Conservation (phyloP, 1,140 invertebrate species). For the Lepeophtheirus salmonis region DNA sequence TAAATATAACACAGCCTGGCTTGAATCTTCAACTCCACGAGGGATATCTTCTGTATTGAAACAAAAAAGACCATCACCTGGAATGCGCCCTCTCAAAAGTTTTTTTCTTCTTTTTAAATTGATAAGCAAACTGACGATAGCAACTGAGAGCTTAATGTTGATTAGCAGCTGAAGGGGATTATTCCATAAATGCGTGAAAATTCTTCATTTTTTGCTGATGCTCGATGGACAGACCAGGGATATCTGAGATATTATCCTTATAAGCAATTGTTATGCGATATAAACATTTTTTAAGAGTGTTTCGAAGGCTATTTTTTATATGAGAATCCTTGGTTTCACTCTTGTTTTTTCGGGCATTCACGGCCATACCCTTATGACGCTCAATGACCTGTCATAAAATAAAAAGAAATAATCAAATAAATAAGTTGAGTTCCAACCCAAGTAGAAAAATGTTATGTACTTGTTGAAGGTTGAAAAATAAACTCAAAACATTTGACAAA, state of each 20-base stretch:
- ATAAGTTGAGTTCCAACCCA: too few relatives aligned
- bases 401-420: not conserved
- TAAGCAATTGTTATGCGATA: conserved; percentile 49
- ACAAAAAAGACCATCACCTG: too few relatives aligned
- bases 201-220: not conserved
- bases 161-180: too few relatives aligned
- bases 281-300: conserved; percentile 46
- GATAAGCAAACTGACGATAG: too few relatives aligned
- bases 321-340: conserved; percentile 38
- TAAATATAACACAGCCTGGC: too few relatives aligned
- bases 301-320: conserved; percentile 38
- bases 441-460: too few relatives aligned
- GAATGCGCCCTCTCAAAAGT: too few relatives aligned
- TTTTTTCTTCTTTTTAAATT: too few relatives aligned
- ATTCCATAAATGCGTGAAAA: not conserved
- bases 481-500: conserved; percentile 42
- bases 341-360: conserved; percentile 31
- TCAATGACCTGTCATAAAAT: conserved; percentile 37
- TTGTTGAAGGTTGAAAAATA: conserved; percentile 42
- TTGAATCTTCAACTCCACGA: too few relatives aligned
- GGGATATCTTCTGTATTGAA: too few relatives aligned
- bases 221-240: conserved; percentile 27
- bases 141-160: too few relatives aligned
- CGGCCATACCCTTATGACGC: conserved; percentile 40
- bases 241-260: conserved; percentile 42